Percentiles rank a stretch among this genome's conserved stretches.
Conservation (phyloP, 2,113 vertebrate species). For the Catagonus wagneri region DNA sequence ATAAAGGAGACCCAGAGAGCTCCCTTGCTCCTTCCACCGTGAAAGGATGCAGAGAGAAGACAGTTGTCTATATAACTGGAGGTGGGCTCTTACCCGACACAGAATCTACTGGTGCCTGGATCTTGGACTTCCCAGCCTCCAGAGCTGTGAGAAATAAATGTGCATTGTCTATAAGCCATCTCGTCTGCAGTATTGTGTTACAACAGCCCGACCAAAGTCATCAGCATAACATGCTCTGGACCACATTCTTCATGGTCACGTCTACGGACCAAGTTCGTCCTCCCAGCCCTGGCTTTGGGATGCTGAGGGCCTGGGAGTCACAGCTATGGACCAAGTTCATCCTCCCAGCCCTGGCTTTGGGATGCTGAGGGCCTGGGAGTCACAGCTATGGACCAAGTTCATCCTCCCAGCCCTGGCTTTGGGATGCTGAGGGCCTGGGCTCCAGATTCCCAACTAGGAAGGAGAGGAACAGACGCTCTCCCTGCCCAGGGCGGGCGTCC, state of each 20-base stretch:
- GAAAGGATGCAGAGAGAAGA: neutral
- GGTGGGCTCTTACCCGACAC: neutral
- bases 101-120: neutral
- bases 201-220: neutral
- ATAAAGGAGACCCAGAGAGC: neutral
- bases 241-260: neutral
- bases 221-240: neutral
- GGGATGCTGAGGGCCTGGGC: fast-evolving
- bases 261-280: neutral
- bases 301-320: too few relatives aligned
- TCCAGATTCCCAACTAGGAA: fast-evolving
- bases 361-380: too few relatives aligned
- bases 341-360: neutral
- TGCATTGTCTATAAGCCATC: too few relatives aligned
- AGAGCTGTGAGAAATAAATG: neutral
- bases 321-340: neutral
- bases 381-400: too few relatives aligned
- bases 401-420: neutral
- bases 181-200: neutral
- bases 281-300: neutral
- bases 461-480: too few relatives aligned
- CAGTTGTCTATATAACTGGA: neutral
- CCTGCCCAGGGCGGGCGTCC: neutral
- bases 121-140: neutral
- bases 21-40: neutral